phyloP scores from a whole-genome alignment of 2,797 vertebrate genomes.

The Carapus acus region DNA sequence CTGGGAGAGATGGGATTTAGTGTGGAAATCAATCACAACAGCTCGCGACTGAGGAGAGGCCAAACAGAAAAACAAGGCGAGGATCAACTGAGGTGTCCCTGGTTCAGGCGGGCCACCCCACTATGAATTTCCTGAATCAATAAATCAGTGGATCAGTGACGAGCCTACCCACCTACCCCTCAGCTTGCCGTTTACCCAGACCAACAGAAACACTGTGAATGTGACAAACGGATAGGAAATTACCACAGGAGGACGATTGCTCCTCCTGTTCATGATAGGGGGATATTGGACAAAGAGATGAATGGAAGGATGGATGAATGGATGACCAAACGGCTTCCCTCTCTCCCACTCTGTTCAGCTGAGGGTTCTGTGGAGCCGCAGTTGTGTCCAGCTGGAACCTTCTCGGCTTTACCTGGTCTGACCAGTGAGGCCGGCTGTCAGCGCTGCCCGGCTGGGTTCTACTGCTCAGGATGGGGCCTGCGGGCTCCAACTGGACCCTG shows the following conservation, averaged over 20 bases:
- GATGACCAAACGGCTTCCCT: constrained; percentile 2
- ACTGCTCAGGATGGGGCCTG: constrained; percentile 75
- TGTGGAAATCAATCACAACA: not conserved
- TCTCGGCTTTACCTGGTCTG: constrained; percentile 72
- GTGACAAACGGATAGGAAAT: no score
- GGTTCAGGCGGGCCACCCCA: no score
- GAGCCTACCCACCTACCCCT: no score
- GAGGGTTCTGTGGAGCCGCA: constrained; percentile 74
- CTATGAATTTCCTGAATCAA: no score
- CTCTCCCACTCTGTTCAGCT: constrained; percentile 57
- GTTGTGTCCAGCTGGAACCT: constrained; percentile 82
- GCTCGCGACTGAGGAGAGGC: no score
- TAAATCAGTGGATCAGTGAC: no score
- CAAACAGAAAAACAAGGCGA: no score
- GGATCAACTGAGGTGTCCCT: no score
- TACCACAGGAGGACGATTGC: no score
- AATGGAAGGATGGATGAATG: constrained; percentile 22
- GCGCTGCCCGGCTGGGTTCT: constrained; percentile 78
- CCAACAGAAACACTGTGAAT: no score
- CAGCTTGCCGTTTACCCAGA: no score
- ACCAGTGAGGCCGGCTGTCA: constrained; percentile 71
- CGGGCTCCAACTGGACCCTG: constrained; percentile 77
- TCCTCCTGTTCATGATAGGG: no score
- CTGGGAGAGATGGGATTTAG: constrained; percentile 21
- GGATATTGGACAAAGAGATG: not conserved